phyloP scores from a whole-genome alignment of 1,140 invertebrate species.

The Leptinotarsa undecemlineata region DNA sequence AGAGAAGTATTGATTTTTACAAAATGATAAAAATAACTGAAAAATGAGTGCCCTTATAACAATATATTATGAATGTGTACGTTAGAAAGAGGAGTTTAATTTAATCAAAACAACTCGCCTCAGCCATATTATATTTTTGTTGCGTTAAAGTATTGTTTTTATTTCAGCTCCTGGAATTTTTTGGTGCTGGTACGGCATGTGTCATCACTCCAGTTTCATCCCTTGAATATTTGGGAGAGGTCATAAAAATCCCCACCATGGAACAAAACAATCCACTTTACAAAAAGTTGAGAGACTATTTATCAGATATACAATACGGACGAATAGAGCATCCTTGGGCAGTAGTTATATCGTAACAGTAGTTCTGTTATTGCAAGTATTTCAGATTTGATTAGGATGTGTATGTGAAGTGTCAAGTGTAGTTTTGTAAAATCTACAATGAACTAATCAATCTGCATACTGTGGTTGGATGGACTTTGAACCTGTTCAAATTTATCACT shows the following conservation, averaged over 20 bases:
- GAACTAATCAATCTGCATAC: too few species aligned
- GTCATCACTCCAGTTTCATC: conserved; percentile 86
- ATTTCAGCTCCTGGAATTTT: conserved; percentile 85
- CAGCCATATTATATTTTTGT: not conserved
- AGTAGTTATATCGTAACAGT: conserved; percentile 57
- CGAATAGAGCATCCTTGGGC: conserved; percentile 80
- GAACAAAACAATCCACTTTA: conserved; percentile 70
- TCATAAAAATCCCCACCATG: conserved; percentile 75
- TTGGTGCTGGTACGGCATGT: conserved; percentile 93
- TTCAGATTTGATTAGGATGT: not conserved
- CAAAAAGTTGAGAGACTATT: conserved; percentile 69
- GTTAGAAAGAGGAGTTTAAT: not conserved
- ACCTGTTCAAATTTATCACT: too few species aligned
- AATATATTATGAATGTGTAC: not conserved
- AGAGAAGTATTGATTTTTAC: too few species aligned
- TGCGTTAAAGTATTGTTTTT: not conserved
- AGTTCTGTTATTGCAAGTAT: not conserved
- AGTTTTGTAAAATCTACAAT: too few species aligned
- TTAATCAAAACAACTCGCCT: not conserved
- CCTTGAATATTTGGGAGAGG: conserved; percentile 72
- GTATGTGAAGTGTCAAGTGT: too few species aligned
- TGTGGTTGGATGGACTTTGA: too few species aligned
- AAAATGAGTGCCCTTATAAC: too few species aligned
- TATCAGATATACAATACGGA: conserved; percentile 88
- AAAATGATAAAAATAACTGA: too few species aligned